A percentile compares a stretch with the other conserved stretches of the same genome.
phyloP scores from a whole-genome alignment of 2,797 vertebrate species.

The Pelobates cultripes region DNA sequence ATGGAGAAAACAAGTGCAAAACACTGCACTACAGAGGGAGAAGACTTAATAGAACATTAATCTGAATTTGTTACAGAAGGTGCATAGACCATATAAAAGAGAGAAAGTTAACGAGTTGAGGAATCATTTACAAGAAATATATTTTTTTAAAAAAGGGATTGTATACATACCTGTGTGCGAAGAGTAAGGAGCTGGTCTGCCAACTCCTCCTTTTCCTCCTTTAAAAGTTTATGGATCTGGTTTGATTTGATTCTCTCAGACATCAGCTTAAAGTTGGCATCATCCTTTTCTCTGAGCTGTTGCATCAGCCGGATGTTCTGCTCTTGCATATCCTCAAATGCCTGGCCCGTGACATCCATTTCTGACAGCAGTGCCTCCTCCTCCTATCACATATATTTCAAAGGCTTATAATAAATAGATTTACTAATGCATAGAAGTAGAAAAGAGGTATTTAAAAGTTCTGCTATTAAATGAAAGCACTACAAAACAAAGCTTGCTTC shows the following conservation, averaged over 20 bases:
- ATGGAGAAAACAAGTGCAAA: background rate
- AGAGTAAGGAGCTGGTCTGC: constrained; percentile 81
- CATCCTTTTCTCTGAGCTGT: constrained; percentile 85
- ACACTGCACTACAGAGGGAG: background rate
- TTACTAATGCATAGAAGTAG: too few relatives aligned
- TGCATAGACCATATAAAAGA: too few relatives aligned
- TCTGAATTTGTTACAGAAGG: too few relatives aligned
- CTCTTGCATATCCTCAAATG: constrained; percentile 90
- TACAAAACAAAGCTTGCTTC: too few relatives aligned
- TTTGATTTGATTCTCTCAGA: constrained; percentile 88
- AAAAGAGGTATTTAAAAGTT: too few relatives aligned
- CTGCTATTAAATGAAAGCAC: too few relatives aligned
- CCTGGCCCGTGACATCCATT: constrained; percentile 89
- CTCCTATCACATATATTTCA: constrained; percentile 67
- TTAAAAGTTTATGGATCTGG: constrained; percentile 88
- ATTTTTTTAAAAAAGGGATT: background rate
- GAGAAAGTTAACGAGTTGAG: too few relatives aligned
- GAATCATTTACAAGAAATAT: too few relatives aligned
- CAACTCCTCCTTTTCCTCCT: constrained; percentile 88
- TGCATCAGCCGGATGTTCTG: constrained; percentile 89
- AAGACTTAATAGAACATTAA: too few relatives aligned
- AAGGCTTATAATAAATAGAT: too few relatives aligned
- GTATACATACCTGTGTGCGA: constrained; percentile 84
- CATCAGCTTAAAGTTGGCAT: constrained; percentile 90
- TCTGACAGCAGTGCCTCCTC: constrained; percentile 85